Percentiles rank a stretch among this genome's conserved stretches.
phyloP scores from a whole-genome alignment of 2,797 vertebrate genomes.

The Gastrophryne carolinensis region DNA sequence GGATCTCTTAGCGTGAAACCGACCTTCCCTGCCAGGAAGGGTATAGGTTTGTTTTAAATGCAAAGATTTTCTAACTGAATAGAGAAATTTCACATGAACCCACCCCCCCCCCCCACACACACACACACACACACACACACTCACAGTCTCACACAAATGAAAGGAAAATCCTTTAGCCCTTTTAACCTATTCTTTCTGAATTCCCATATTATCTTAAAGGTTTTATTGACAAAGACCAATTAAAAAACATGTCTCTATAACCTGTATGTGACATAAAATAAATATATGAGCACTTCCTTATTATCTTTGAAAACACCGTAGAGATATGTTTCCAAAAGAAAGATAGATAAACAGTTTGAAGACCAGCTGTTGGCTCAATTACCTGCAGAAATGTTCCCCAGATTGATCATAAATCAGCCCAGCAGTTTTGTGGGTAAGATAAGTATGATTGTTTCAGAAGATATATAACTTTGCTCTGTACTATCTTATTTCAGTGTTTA shows the following conservation, averaged over 20 bases:
- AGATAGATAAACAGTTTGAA: constrained; percentile 59
- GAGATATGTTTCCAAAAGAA: constrained; percentile 62
- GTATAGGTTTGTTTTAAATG: no score
- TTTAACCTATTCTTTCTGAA: neutral
- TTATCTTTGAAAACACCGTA: constrained; percentile 49
- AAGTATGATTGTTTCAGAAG: constrained; percentile 40
- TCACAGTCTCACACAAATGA: no score
- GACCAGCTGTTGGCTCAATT: constrained; percentile 59
- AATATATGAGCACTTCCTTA: constrained; percentile 37
- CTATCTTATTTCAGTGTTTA: constrained; percentile 40
- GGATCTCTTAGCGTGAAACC: no score
- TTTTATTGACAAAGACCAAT: neutral
- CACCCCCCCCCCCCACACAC: no score
- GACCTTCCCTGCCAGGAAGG: no score
- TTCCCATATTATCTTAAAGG: neutral
- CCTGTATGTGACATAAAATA: constrained; percentile 12
- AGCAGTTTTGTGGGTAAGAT: constrained; percentile 46
- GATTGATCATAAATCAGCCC: constrained; percentile 55
- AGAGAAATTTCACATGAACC: no score
- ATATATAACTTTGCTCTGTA: constrained; percentile 41
- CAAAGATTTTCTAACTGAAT: no score
- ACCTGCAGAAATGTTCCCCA: constrained; percentile 52
- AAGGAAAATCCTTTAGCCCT: no score
- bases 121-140: no score
- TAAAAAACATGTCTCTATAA: neutral